Evolutionary conservation across 2,888 invertebrate species (phyloP).

Genomic region (Pachycephus smyrnensis): DNA sequence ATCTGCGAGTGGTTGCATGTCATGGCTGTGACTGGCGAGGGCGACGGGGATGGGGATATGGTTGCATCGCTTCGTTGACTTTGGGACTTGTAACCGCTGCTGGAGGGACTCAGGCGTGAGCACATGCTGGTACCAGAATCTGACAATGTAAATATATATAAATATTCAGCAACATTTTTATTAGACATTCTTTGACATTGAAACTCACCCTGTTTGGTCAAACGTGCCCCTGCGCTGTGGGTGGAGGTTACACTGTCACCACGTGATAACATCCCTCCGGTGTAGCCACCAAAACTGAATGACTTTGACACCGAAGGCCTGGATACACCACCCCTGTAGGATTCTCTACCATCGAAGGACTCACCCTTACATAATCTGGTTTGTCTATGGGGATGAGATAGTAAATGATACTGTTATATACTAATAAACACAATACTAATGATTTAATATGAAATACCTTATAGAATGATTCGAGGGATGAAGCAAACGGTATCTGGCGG

Average conservation of each 20-base stretch:
- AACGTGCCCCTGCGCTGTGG: slow-evolving; percentile 74
- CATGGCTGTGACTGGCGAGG: slow-evolving; percentile 58
- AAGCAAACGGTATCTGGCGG: slow-evolving; percentile 56
- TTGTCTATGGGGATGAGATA: slow-evolving; percentile 50
- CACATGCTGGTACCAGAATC: slow-evolving; percentile 74
- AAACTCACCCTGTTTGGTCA: slow-evolving; percentile 80
- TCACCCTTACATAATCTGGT: slow-evolving; percentile 68
- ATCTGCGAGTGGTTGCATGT: slow-evolving; percentile 58
- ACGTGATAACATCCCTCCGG: slow-evolving; percentile 71
- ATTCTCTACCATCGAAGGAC: slow-evolving; percentile 68
- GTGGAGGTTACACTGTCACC: slow-evolving; percentile 77
- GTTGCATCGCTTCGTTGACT: slow-evolving; percentile 72
- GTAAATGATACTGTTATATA: background rate
- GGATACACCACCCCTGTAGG: slow-evolving; percentile 64
- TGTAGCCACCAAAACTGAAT: slow-evolving; percentile 90
- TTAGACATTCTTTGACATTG: background rate
- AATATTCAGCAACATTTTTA: background rate
- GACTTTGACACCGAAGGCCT: slow-evolving; percentile 79
- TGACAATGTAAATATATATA: slow-evolving; percentile 38
- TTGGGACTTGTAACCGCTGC: slow-evolving; percentile 82
- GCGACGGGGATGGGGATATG: slow-evolving; percentile 61
- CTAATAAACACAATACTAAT: background rate
- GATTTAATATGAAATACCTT: slow-evolving; percentile 31
- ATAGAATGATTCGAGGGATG: slow-evolving; percentile 59
- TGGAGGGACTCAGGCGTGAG: slow-evolving; percentile 80